phyloP scores from a whole-genome alignment of 2,797 vertebrate species.

The Cynopterus sphinx region DNA sequence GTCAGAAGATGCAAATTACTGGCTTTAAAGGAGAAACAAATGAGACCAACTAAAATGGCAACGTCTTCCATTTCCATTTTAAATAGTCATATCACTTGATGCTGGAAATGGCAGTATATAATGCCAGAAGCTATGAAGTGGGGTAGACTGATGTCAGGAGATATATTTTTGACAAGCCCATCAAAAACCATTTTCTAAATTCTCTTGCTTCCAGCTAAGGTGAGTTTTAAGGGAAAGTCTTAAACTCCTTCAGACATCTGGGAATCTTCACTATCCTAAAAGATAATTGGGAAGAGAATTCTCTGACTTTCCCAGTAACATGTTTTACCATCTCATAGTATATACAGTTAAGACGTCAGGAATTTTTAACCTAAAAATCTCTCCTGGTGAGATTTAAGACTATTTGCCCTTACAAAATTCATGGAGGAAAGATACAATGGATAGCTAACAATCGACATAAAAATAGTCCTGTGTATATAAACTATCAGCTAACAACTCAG shows the following conservation, averaged over 20 bases:
- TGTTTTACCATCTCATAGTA: not conserved
- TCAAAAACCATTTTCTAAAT: not conserved
- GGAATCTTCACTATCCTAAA: not conserved
- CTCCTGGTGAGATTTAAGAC: not conserved
- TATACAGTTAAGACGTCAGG: not conserved
- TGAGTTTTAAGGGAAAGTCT: not conserved
- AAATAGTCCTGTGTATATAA: not conserved
- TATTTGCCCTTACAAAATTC: not conserved
- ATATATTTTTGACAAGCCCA: not conserved
- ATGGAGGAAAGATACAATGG: not conserved
- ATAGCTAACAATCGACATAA: not conserved
- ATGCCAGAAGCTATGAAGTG: not conserved
- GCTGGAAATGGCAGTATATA: not conserved
- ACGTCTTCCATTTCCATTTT: not conserved
- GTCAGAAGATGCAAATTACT: conserved; percentile 27
- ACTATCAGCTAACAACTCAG: not conserved
- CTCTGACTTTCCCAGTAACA: not conserved
- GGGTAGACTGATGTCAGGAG: not conserved
- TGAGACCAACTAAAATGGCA: conserved; percentile 17
- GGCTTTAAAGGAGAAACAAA: conserved; percentile 55
- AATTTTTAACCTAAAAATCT: conserved; percentile 37
- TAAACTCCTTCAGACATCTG: not conserved
- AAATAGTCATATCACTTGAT: not conserved
- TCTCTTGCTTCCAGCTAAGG: not conserved
- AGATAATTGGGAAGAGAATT: not conserved